These are phyloP conservation scores for Oreocharis arfaki DNA, from an alignment of 2,113 vertebrate genomes.

Conservation along the genomic window DNA sequence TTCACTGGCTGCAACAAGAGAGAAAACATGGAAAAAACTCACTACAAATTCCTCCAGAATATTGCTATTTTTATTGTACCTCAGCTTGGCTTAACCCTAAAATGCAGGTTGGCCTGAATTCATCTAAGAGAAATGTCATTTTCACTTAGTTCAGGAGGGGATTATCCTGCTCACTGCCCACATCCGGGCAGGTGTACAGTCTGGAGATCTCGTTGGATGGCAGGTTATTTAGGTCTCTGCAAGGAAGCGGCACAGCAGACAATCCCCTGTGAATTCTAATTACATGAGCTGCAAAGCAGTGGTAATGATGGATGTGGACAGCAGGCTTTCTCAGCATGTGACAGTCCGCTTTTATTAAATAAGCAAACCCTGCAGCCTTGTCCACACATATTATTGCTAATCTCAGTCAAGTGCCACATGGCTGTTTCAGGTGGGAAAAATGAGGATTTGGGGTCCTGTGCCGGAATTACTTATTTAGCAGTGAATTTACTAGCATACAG, in stretches of 20 bases:
- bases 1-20: neutral
- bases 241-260: neutral
- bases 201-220: neutral
- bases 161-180: neutral
- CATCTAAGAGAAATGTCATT: neutral
- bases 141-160: neutral
- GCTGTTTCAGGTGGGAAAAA: neutral
- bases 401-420: rapidly evolving
- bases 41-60: neutral
- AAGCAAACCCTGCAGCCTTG: neutral
- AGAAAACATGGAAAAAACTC: neutral
- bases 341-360: neutral
- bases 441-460: neutral
- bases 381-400: neutral
- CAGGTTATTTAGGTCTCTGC: neutral
- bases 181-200: neutral
- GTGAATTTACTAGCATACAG: neutral
- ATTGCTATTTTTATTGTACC: neutral
- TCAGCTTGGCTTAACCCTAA: neutral
- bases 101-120: neutral
- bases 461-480: neutral
- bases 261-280: neutral
- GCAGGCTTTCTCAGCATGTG: neutral
- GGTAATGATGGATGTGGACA: neutral
- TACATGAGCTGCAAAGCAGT: neutral